A percentile compares a stretch with the other conserved stretches of the same genome.
Evolutionary conservation across 2,113 vertebrate species (phyloP).

Genomic region (Phalacrocorax carbo): DNA sequence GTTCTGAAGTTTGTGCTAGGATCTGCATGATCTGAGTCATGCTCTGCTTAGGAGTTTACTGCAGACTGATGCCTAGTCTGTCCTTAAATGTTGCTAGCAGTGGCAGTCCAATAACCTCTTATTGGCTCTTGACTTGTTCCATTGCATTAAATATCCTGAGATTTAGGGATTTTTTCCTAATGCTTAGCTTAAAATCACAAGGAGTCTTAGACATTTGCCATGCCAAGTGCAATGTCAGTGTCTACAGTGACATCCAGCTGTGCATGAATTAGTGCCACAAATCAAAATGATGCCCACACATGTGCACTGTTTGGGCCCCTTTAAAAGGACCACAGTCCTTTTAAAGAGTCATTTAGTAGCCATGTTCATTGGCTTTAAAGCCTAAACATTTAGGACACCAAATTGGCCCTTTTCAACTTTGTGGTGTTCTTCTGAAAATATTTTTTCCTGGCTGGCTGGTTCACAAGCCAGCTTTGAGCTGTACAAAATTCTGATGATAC

Average conservation of each 20-base stretch:
- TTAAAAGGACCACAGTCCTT: not conserved
- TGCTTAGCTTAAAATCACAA: not conserved
- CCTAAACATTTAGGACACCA: not conserved
- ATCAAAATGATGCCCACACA: fast-evolving
- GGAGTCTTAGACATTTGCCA: not conserved
- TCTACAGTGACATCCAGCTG: not conserved
- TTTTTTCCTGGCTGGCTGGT: not conserved
- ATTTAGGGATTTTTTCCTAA: not conserved
- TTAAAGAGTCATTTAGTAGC: not conserved
- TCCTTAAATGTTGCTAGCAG: not conserved
- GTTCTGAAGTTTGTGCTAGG: not conserved
- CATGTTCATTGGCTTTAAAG: not conserved
- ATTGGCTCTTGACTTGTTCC: not conserved
- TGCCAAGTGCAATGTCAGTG: not conserved
- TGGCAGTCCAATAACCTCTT: not conserved
- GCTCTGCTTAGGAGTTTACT: not conserved
- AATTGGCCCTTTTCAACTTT: not conserved
- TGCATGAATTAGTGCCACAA: not conserved
- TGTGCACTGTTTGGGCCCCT: not conserved
- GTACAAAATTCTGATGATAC: not conserved
- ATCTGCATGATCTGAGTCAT: not conserved
- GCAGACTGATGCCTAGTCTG: not conserved
- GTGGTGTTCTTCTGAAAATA: not conserved
- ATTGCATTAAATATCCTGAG: not conserved
- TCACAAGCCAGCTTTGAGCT: not conserved